phyloP scores from a whole-genome alignment of 92 coral and sea anemone species.

The Anthopleura xanthogrammica region DNA sequence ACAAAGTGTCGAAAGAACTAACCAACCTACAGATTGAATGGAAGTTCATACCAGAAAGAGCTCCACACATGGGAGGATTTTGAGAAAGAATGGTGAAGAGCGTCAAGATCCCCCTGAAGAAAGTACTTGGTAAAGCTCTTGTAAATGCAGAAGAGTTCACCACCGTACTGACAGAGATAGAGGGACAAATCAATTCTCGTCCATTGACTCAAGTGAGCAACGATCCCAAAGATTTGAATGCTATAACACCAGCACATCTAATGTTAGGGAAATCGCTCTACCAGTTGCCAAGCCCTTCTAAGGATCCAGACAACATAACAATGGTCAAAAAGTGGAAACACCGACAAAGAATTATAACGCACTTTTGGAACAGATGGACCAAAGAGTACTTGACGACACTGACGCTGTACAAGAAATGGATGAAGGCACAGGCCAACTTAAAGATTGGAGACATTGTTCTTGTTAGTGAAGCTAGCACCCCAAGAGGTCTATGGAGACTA shows the following conservation, averaged over 20 bases:
- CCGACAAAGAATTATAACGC: slow-evolving; percentile 1
- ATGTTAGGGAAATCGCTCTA: neutral
- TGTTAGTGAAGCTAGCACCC: neutral
- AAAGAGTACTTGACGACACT: slow-evolving; percentile 2
- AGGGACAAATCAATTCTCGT: slow-evolving; percentile 30
- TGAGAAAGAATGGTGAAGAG: slow-evolving; percentile 20
- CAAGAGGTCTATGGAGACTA: slow-evolving; percentile 18
- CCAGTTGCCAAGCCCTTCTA: slow-evolving; percentile 3
- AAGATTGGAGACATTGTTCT: slow-evolving; percentile 3
- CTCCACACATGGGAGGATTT: slow-evolving; percentile 28
- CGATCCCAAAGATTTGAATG: slow-evolving; percentile 9
- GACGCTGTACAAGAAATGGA: slow-evolving; percentile 6
- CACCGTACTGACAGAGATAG: slow-evolving; percentile 29
- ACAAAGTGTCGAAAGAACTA: slow-evolving; percentile 15
- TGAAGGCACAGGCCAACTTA: slow-evolving; percentile 1
- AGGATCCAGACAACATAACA: slow-evolving; percentile 8
- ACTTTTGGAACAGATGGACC: slow-evolving; percentile 17
- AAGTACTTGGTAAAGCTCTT: slow-evolving; percentile 24
- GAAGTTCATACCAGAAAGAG: slow-evolving; percentile 38
- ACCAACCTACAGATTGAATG: slow-evolving; percentile 30
- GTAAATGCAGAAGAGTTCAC: slow-evolving; percentile 29
- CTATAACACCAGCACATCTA: slow-evolving; percentile 16
- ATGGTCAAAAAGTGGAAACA: slow-evolving; percentile 10
- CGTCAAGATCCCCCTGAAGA: slow-evolving; percentile 26
- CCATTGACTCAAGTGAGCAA: slow-evolving; percentile 20